A percentile compares a stretch with the other conserved stretches of the same genome.
Conservation (phyloP, 2,888 invertebrate species). For the Polyommatus icarus region DNA sequence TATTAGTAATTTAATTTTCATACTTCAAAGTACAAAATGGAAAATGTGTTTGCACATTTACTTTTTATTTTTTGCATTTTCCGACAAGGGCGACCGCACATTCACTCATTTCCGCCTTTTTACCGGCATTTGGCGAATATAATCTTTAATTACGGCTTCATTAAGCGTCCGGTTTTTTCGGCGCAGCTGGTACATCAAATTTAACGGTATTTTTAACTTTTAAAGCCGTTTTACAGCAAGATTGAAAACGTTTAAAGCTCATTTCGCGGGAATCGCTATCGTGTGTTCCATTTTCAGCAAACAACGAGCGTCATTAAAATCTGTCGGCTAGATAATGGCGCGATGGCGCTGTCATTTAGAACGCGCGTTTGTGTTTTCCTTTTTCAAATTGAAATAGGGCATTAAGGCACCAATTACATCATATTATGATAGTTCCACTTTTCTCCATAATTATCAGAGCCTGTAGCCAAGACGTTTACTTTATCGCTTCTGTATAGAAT, state of each 20-base stretch:
- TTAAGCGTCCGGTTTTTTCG: constrained; percentile 12
- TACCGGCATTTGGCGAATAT: neutral
- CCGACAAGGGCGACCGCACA: neutral
- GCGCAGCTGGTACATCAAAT: constrained; percentile 9
- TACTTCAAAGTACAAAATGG: neutral
- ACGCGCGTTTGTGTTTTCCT: constrained; percentile 21
- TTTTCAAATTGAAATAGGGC: constrained; percentile 5
- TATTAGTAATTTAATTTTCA: neutral
- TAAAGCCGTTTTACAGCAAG: constrained; percentile 9
- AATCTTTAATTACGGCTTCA: constrained; percentile 10
- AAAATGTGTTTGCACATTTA: neutral
- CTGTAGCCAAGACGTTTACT: too few species aligned
- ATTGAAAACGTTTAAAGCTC: constrained; percentile 32
- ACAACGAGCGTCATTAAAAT: constrained; percentile 35
- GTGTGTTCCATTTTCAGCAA: constrained; percentile 35
- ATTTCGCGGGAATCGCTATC: constrained; percentile 27
- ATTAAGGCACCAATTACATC: neutral
- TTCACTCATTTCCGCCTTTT: neutral
- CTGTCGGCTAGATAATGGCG: constrained; percentile 34
- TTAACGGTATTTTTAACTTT: constrained; percentile 19
- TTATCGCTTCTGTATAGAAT: too few species aligned
- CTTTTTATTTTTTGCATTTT: neutral
- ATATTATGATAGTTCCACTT: too few species aligned
- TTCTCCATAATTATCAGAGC: too few species aligned
- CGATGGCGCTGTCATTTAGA: constrained; percentile 30